Conservation (phyloP, 2,797 vertebrate genomes). For the Schizopygopsis malacanthus region DNA sequence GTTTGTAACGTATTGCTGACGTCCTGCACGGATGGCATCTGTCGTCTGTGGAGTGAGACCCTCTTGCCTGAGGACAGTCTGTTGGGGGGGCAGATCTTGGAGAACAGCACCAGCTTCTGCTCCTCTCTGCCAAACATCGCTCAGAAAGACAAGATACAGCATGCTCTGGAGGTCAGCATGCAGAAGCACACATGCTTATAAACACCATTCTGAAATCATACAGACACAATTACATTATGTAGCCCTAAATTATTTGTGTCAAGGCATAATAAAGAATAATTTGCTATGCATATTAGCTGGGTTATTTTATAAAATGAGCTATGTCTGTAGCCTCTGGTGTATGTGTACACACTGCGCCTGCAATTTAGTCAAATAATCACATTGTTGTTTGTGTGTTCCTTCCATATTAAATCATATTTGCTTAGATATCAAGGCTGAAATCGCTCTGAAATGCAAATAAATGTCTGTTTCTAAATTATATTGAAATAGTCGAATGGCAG, state of each 20-base stretch:
- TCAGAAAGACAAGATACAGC: constrained; percentile 95
- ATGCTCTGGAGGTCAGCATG: constrained; percentile 88
- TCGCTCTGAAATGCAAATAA: neutral
- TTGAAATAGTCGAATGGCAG: neutral
- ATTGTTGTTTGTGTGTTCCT: neutral
- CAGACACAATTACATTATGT: neutral
- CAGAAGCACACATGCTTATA: neutral
- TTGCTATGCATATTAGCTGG: neutral
- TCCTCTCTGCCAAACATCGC: constrained; percentile 84
- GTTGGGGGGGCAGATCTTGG: constrained; percentile 94
- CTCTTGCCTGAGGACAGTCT: constrained; percentile 93
- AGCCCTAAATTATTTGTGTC: too few relatives aligned
- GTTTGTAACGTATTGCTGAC: constrained; percentile 97
- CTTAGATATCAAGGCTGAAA: neutral
- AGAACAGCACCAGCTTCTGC: constrained; percentile 88
- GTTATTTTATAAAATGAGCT: neutral
- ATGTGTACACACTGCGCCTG: neutral
- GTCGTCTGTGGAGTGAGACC: constrained; percentile 95
- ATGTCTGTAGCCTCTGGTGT: neutral
- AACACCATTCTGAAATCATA: neutral
- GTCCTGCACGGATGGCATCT: constrained; percentile 94
- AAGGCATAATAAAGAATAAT: neutral
- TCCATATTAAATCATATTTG: neutral
- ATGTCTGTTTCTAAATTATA: neutral
- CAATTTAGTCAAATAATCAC: neutral